These are phyloP conservation scores for Centrocercus urophasianus DNA, from an alignment of 2,113 vertebrate species.

Conservation along the genomic window DNA sequence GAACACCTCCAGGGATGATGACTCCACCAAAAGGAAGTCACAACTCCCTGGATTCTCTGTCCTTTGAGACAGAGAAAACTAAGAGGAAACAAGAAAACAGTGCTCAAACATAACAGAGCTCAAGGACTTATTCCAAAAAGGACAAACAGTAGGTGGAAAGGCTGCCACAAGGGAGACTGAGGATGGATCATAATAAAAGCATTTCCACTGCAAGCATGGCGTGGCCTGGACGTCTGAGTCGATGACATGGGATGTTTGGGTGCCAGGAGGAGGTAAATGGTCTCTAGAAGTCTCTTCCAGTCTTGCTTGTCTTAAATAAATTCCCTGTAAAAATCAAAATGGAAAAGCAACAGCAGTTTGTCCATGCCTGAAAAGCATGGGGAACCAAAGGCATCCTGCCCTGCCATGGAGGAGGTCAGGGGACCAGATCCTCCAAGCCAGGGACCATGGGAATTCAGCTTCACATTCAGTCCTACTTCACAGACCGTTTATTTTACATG, in stretches of 20 bases:
- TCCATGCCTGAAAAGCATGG: neutral
- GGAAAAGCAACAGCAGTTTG: neutral
- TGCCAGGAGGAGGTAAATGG: fast-evolving
- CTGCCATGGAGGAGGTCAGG: neutral
- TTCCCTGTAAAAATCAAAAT: neutral
- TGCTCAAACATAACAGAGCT: neutral
- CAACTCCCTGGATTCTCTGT: neutral
- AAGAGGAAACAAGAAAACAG: neutral
- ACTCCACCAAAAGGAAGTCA: neutral
- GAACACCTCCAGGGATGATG: no score
- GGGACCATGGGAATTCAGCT: conserved; percentile 56
- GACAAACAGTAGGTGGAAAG: neutral
- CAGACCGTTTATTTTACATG: conserved; percentile 29
- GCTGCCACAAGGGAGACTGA: neutral
- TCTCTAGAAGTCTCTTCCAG: neutral
- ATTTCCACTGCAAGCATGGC: neutral
- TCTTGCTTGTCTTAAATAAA: neutral
- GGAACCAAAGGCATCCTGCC: neutral
- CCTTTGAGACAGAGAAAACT: neutral
- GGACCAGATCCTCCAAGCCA: conserved; percentile 3
- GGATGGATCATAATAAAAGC: neutral
- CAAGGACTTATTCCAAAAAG: neutral
- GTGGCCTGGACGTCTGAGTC: neutral
- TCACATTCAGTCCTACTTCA: neutral
- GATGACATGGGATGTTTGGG: neutral